Conservation (phyloP, 2,797 vertebrate species). For the Myiothlypis chrysogaster region DNA sequence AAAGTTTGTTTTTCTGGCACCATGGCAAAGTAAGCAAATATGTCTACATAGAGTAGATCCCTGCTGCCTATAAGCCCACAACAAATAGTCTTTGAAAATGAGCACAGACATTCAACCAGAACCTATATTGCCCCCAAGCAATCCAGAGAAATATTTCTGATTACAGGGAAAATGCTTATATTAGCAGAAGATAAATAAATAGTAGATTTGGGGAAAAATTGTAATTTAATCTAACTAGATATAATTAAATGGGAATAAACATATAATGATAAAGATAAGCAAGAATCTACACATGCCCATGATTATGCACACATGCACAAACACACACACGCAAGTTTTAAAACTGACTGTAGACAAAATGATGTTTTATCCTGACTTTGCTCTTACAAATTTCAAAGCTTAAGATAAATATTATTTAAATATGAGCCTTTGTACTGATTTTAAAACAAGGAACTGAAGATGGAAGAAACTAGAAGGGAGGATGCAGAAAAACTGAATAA, state of each 20-base stretch:
- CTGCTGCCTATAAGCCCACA: neutral
- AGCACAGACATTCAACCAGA: neutral
- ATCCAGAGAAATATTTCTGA: neutral
- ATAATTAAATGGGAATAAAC: neutral
- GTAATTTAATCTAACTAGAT: neutral
- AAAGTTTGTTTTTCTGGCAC: neutral
- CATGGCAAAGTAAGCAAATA: neutral
- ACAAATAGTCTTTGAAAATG: neutral
- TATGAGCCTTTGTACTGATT: neutral
- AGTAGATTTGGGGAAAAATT: neutral
- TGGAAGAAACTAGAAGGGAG: neutral
- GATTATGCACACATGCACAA: neutral
- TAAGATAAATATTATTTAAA: neutral
- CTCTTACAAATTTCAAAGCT: neutral
- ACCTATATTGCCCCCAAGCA: neutral
- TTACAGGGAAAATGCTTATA: neutral
- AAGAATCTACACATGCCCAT: neutral
- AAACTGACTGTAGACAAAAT: neutral
- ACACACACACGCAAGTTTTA: neutral
- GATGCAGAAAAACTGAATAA: neutral
- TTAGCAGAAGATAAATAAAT: neutral
- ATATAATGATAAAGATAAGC: neutral
- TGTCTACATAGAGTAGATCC: neutral
- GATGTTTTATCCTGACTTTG: neutral
- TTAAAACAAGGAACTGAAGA: neutral